These are phyloP conservation scores for Amiota minor DNA, from an alignment of 2,888 invertebrate species.

Conservation along the genomic window DNA sequence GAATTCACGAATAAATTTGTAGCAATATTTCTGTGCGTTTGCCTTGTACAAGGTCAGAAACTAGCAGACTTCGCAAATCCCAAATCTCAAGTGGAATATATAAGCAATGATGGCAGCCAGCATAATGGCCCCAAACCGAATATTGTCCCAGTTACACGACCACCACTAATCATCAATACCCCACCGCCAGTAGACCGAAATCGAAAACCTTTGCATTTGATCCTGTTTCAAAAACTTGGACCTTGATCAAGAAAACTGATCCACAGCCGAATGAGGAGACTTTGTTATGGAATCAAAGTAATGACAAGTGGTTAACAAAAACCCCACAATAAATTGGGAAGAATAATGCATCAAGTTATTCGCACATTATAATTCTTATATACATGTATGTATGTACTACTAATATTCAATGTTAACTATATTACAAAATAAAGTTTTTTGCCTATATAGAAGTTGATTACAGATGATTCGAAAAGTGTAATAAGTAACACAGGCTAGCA, in stretches of 20 bases:
- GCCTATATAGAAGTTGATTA: too few species aligned
- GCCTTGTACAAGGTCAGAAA: slow-evolving; percentile 11
- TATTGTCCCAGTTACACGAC: slow-evolving; percentile 55
- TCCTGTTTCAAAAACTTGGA: slow-evolving; percentile 62
- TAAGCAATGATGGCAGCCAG: slow-evolving; percentile 47
- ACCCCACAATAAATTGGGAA: not conserved
- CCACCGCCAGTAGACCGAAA: slow-evolving; percentile 56
- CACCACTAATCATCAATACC: slow-evolving; percentile 52
- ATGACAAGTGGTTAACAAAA: slow-evolving; percentile 70
- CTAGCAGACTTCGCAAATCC: slow-evolving; percentile 57
- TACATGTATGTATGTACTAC: too few species aligned
- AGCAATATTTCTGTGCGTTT: slow-evolving; percentile 42
- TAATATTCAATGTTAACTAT: too few species aligned
- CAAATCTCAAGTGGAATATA: slow-evolving; percentile 68
- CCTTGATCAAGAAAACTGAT: slow-evolving; percentile 53
- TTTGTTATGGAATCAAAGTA: slow-evolving; percentile 69
- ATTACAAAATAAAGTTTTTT: too few species aligned
- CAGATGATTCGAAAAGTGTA: too few species aligned
- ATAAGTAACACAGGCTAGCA: too few species aligned
- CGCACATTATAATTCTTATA: too few species aligned
- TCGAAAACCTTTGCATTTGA: slow-evolving; percentile 67
- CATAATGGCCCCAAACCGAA: slow-evolving; percentile 47
- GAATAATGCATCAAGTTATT: too few species aligned
- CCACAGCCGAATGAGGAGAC: slow-evolving; percentile 60
- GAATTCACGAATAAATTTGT: not conserved